Evolutionary conservation across 2,797 vertebrate genomes (phyloP).

Genomic region (Gymnothorax javanicus): DNA sequence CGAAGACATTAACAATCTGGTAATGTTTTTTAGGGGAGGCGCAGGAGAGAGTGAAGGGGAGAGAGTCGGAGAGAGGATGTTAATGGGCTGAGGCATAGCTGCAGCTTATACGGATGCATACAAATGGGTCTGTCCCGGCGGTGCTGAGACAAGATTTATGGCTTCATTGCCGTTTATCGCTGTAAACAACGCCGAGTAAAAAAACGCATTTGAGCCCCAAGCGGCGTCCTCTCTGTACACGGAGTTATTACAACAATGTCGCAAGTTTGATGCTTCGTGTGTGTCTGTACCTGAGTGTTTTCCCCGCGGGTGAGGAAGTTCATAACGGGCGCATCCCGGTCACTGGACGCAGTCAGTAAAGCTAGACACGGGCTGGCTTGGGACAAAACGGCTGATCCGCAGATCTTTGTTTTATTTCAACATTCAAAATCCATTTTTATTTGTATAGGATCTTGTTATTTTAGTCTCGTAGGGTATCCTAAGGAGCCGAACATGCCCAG

Average conservation of each 20-base stretch:
- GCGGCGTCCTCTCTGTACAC: constrained; percentile 16
- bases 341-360: not conserved
- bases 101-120: constrained; percentile 76
- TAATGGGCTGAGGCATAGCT: constrained; percentile 74
- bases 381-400: not conserved
- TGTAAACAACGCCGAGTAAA: constrained; percentile 69
- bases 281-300: not conserved
- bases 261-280: constrained; percentile 2
- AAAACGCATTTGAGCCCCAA: constrained; percentile 19
- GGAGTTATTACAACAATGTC: constrained; percentile 9
- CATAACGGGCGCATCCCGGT: not conserved
- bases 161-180: constrained; percentile 69
- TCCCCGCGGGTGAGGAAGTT: not conserved
- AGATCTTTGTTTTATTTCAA: not conserved
- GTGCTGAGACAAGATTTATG: constrained; percentile 75
- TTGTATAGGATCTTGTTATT: not conserved
- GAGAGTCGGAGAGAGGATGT: constrained; percentile 57
- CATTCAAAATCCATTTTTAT: not conserved
- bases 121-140: constrained; percentile 73
- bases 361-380: not conserved
- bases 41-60: constrained; percentile 21
- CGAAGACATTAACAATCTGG: constrained; percentile 13
- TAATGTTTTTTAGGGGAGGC: constrained; percentile 11
- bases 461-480: not conserved
- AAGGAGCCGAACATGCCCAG: not conserved